Conservation (phyloP, 30 jellyfish, hydroid and myxozoan species). For the Calvadosia cruxmelitensis region DNA sequence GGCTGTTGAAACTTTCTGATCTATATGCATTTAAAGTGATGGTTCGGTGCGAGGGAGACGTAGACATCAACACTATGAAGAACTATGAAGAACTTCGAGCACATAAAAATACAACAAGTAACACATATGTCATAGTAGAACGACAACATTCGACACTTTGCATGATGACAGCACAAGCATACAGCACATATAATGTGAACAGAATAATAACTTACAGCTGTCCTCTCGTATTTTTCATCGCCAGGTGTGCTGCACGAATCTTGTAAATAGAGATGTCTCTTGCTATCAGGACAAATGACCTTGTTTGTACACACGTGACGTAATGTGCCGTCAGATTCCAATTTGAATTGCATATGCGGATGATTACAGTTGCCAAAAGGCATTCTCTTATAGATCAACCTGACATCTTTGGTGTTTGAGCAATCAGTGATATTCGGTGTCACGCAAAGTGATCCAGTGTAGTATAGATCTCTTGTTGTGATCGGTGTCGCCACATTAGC, state of each 20-base stretch:
- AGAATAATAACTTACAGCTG: slow-evolving; percentile 29
- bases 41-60: no score
- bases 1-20: no score
- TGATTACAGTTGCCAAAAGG: slow-evolving; percentile 26
- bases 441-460: slow-evolving; percentile 39
- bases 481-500: slow-evolving; percentile 37
- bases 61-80: no score
- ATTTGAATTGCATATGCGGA: slow-evolving; percentile 16
- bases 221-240: slow-evolving; percentile 20
- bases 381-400: slow-evolving; percentile 5
- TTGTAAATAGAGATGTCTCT: slow-evolving; percentile 8
- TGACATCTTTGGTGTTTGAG: slow-evolving; percentile 17
- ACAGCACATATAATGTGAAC: no score
- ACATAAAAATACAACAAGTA: no score
- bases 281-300: slow-evolving; percentile 34
- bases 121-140: no score
- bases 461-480: slow-evolving; percentile 38
- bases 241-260: slow-evolving; percentile 15
- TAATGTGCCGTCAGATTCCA: slow-evolving; percentile 32
- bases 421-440: slow-evolving; percentile 26
- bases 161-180: no score
- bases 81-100: no score
- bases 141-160: no score
- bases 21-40: no score
- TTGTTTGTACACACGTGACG: slow-evolving; percentile 37